These are phyloP conservation scores for Epirrhoe alternata DNA, from an alignment of 2,888 invertebrate species.

Conservation along the genomic window DNA sequence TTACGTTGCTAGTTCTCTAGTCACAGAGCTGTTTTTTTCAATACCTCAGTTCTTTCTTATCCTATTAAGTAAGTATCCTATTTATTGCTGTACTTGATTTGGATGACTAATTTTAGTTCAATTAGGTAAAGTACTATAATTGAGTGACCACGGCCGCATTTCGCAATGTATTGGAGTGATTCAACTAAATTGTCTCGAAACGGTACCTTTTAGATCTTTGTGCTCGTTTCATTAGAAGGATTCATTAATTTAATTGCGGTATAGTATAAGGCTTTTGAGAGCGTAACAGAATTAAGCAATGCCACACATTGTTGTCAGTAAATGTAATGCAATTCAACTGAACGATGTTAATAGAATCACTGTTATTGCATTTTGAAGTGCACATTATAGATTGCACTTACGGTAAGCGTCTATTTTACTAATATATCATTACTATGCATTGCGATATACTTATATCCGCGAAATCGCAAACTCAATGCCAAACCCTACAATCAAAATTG, in stretches of 20 bases:
- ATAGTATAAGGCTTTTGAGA: constrained; percentile 58
- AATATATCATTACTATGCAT: constrained; percentile 16
- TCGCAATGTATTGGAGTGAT: constrained; percentile 15
- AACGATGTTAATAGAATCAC: constrained; percentile 10
- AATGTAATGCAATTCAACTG: constrained; percentile 22
- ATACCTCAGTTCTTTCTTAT: neutral
- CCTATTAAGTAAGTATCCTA: neutral
- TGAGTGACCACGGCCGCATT: neutral
- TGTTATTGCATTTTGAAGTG: constrained; percentile 20
- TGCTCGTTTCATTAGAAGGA: constrained; percentile 20
- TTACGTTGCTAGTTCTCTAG: neutral
- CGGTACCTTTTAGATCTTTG: constrained; percentile 1
- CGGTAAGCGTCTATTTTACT: constrained; percentile 16
- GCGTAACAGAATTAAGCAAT: constrained; percentile 66
- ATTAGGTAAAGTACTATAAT: constrained; percentile 11
- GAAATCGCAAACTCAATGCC: constrained; percentile 66
- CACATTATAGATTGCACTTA: constrained; percentile 21
- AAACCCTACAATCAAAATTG: constrained; percentile 28
- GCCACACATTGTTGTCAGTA: constrained; percentile 18
- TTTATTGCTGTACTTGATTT: constrained; percentile 2
- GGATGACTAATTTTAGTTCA: constrained; percentile 31
- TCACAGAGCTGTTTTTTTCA: neutral
- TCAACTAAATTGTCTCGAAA: constrained; percentile 11
- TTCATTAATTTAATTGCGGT: constrained; percentile 43
- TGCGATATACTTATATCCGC: constrained; percentile 48